Base-by-base conservation (phyloP, 2,888 invertebrate species). In the Lissocephala sabroskyi region DNA sequence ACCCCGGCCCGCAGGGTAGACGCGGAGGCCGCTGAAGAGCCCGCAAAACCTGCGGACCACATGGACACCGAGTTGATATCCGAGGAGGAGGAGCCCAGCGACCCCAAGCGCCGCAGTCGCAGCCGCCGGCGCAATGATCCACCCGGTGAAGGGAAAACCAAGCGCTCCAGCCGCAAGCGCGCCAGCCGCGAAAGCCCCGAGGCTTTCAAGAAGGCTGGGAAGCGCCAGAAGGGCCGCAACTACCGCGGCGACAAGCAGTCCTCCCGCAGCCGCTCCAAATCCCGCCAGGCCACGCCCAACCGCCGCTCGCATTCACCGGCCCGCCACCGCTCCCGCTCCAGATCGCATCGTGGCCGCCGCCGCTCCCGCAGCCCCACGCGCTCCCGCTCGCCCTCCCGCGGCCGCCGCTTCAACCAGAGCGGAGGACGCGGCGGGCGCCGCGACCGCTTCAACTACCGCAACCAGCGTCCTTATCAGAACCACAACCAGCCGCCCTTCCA, bases 141-240 rank as follows among this genome's bases (percentile, higher is more conserved):
- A 16, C 13, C 13, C 13, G 2, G 14, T 14, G 49, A 51, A 1
- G 35, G 37, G 17, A 54, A 53, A 14, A 37, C 47, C 4, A 51
- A 57, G 18, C 51, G 28, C n/a, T 28, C 30, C 16, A 79, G 64
- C 3, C 56, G 39, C 4, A 79, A 64, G 14, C 74, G 68, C 2
- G 59, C 58, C 3, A 61, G 62, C n/a, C n/a, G n/a, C 35, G 74
- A 79, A 13, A 87, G 85, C 51, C 87, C 88, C 39, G 89, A 89
- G 75, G 61, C 73, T 0, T 95, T 95, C 86, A 95, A 94, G 75
- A 94, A 94, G 80, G 86, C 92, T 9, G 91, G 92, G 36, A 93
- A 92, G 81, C 91, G 86, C 62, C 90, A 89, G 14, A 93, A 92
- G 79, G 93, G 91, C 70, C 86, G 92, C 52, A 94, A 90, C 73